Base-by-base conservation (phyloP, 2,888 invertebrate species). In the Andrena chrysosceles region DNA sequence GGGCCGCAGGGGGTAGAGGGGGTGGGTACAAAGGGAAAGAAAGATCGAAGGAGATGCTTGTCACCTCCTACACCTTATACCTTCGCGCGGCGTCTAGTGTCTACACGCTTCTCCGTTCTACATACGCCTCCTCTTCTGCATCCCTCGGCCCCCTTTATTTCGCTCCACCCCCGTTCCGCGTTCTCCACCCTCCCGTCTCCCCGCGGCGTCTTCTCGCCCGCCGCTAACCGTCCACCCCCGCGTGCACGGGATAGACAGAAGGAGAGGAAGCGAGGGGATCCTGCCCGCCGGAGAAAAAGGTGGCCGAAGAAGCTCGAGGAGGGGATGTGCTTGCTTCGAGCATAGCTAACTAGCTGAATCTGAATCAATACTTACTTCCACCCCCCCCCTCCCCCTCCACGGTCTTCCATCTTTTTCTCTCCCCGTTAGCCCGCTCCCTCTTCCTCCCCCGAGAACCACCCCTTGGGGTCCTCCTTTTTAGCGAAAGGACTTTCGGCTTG, bases 311-410 rank as follows among this genome's bases (percentile, higher is more conserved):
- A 26, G 33, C 33, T 62, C 48, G 67, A 48, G 85, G 74, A 52
- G 82, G 82, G 83, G 80, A 79, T 84, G 85, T 80, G 90, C 86
- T 82, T 87, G 89, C 89, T 91, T 87, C 87, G 88, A 91, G 92
- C 92, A 92, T 92, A 91, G 92, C 90, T 92, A 92, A 92, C 92
- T 91, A 92, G 91, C 91, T 92, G 92, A 92, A 92, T 92, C 92
- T 90, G 92, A 92, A 92, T 92, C 92, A 92, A 92, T 92, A 92
- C 92, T 91, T 88, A 91, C 91, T 92, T 91, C 89, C 91, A 87
- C 85, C 87, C 54, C 49, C 35, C 16, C 13, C 42, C 42, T 42
- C 13, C 42, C 16, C 42, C 1, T 16, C 76, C 86, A 88, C 89
- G 90, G 85, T 85, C 85, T 78, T 81, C 78, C 79, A 77, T 83